These are phyloP conservation scores for Clytia hemisphaerica DNA, from an alignment of 30 jellyfish, hydroid and myxozoan genomes.

Conservation along the genomic window DNA sequence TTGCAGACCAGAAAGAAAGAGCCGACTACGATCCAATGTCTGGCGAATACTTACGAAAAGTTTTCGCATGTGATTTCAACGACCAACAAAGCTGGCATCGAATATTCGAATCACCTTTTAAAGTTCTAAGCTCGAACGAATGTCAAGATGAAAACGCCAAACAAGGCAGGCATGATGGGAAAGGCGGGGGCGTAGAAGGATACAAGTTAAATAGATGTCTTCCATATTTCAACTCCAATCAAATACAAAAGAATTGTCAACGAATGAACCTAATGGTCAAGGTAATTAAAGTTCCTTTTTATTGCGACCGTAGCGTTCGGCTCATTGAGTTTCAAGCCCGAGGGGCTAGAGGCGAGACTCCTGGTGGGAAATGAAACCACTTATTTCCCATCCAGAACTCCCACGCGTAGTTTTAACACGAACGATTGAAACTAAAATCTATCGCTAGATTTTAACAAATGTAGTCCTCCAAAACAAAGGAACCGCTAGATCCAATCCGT, in stretches of 20 bases:
- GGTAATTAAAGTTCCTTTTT: too few species aligned
- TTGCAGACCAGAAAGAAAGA: background rate
- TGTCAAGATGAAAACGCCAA: background rate
- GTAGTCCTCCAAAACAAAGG: too few species aligned
- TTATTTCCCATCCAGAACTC: too few species aligned
- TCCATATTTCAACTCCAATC: slow-evolving; percentile 14
- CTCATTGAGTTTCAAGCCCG: too few species aligned
- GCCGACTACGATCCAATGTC: background rate
- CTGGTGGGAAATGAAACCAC: too few species aligned
- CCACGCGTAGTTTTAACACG: too few species aligned
- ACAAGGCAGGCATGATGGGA: background rate
- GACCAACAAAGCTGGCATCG: slow-evolving; percentile 10
- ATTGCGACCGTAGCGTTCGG: too few species aligned
- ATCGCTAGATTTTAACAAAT: too few species aligned
- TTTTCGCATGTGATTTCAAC: slow-evolving; percentile 6
- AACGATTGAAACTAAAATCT: too few species aligned
- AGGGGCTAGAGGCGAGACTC: too few species aligned
- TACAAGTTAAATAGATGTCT: slow-evolving; percentile 6
- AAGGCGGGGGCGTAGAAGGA: background rate
- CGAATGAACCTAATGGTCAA: slow-evolving; percentile 20
- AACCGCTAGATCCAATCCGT: too few species aligned
- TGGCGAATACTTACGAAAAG: background rate
- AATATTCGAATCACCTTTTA: slow-evolving; percentile 4
- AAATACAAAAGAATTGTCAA: slow-evolving; percentile 20
- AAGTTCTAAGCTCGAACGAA: background rate